Evolutionary conservation across 2,888 invertebrate genomes (phyloP).

Genomic region (Synanthedon tipuliformis): DNA sequence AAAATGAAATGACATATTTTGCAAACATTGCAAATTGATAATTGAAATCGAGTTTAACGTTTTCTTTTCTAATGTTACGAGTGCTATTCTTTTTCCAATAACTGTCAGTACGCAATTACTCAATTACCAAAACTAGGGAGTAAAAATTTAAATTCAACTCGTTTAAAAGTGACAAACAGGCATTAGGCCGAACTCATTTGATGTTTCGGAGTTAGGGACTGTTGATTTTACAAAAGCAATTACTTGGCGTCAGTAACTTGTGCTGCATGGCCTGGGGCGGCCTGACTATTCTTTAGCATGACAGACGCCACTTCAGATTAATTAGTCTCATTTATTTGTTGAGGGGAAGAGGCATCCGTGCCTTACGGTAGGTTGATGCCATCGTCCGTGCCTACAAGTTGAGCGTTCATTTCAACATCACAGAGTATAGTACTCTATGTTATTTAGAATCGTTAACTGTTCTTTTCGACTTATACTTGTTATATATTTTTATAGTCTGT

Average conservation of each 20-base stretch:
- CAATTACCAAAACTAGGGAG: constrained; percentile 11
- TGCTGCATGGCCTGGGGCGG: constrained; percentile 25
- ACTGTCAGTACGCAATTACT: constrained; percentile 1
- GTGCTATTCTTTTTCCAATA: background rate
- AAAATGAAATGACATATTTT: too few relatives aligned
- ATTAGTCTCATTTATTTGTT: constrained; percentile 56
- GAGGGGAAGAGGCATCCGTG: constrained; percentile 33
- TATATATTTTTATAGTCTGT: constrained; percentile 10
- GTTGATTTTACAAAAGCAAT: constrained; percentile 59
- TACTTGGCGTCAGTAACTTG: constrained; percentile 41
- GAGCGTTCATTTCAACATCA: background rate
- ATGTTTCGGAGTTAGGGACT: constrained; percentile 16
- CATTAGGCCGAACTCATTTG: constrained; percentile 19
- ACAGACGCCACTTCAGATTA: constrained; percentile 60
- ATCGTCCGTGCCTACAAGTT: constrained; percentile 3
- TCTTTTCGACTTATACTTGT: background rate
- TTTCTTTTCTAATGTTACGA: too few relatives aligned
- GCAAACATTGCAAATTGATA: too few relatives aligned
- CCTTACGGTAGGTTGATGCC: constrained; percentile 14
- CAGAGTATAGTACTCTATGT: background rate
- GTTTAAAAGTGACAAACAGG: constrained; percentile 26
- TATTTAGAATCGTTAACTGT: background rate
- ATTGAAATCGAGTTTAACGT: too few relatives aligned
- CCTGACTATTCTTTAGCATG: constrained; percentile 56
- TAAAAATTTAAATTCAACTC: constrained; percentile 18